Evolutionary conservation across 2,888 invertebrate genomes (phyloP).

Genomic region (Tenthredo mesomela): DNA sequence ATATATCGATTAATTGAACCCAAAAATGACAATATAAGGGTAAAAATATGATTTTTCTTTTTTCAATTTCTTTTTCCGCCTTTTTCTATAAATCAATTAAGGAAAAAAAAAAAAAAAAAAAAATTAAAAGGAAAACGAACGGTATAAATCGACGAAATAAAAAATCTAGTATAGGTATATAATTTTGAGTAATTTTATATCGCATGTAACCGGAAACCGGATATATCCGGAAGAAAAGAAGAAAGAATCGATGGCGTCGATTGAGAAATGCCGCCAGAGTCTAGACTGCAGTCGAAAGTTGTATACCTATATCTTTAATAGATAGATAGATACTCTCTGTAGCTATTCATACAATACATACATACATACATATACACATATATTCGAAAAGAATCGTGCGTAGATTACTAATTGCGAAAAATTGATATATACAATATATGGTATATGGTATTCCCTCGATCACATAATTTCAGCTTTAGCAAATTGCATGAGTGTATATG

Average conservation of each 20-base stretch:
- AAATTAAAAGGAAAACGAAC: too few relatives aligned
- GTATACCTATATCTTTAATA: background rate
- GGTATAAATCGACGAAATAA: background rate
- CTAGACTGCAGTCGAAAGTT: constrained; percentile 3
- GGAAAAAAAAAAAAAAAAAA: background rate
- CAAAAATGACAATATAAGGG: too few relatives aligned
- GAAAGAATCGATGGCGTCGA: background rate
- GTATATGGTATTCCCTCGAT: background rate
- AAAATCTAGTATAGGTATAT: background rate
- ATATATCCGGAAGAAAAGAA: background rate
- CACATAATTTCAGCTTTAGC: background rate
- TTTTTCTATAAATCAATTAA: background rate
- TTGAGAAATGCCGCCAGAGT: background rate
- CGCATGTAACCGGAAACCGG: background rate
- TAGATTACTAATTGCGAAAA: constrained; percentile 3
- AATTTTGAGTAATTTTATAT: background rate
- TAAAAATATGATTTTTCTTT: too few relatives aligned
- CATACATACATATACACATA: background rate
- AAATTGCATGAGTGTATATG: background rate
- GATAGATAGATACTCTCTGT: background rate
- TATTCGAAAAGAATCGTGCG: background rate
- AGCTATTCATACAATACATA: background rate
- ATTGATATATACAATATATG: too few relatives aligned
- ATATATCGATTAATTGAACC: background rate
- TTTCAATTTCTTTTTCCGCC: too few relatives aligned